Evolutionary conservation across 2,113 vertebrate genomes (phyloP), one percentile per base, ranked within the genome.

Genomic region (Oxyura jamaicensis): DNA sequence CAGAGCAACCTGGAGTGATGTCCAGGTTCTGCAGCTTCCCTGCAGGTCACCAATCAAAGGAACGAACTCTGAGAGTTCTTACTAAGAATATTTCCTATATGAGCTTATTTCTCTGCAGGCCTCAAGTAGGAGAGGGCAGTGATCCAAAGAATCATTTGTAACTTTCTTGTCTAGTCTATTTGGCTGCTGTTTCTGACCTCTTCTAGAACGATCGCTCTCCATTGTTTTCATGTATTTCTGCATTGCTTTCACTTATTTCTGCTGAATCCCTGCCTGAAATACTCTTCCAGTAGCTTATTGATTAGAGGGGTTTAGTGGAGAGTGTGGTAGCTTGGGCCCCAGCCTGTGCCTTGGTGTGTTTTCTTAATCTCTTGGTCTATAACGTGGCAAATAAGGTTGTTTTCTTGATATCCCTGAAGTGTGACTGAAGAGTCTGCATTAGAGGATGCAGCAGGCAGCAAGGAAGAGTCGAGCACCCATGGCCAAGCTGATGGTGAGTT

Each of bases 401-500:
- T 93, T 84, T 96, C 86, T 96, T 93, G 29, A 59, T 97, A 48
- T 72, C 67, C 50, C 77, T 95, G n/a, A 97, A 97, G 97, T 71
- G 73, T 58, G 62, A 69, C 67, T 1, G 85, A 83, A 56, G 93
- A 83, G 14, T 66, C 86, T n/a, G 26, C 62, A 0, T 53, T 87
- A 25, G 94, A 80, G 63, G 91, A 93, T 77, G 62, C 76, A 44
- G 35, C 71, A 42, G 74, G 79, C 39, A 58, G 77, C 67, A 95
- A 46, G 59, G 91, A 93, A 83, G 67, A 81, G 35, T 81, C 78
- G 0, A 85, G 66, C 53, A 11, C 35, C 36, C 39, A 21, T 67
- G 62, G 63, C 77, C 92, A 69, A 79, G 87, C 72, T 88, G 96
- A 97, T 81, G 96, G 97, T 97, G 89, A 97, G 96, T 97, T 91